These are phyloP conservation scores for Epinephelus moara DNA, from an alignment of 2,113 vertebrate genomes.

Conservation along the genomic window DNA sequence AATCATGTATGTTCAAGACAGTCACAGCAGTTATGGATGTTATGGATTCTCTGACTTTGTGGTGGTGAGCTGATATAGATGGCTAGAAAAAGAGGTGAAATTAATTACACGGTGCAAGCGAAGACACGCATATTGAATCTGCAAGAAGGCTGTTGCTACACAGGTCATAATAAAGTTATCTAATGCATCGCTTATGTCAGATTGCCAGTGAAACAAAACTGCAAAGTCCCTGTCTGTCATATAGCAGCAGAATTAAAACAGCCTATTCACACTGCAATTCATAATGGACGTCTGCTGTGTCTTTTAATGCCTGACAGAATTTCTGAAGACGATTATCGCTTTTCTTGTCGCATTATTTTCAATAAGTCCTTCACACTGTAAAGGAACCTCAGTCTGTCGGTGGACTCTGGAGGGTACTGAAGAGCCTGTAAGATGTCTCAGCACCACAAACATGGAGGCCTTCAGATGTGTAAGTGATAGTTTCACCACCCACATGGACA, in stretches of 20 bases:
- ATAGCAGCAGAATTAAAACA: background rate
- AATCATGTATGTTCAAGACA: no score
- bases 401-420: conserved; percentile 19
- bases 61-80: no score
- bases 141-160: no score
- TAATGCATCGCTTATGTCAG: no score
- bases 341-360: conserved; percentile 10
- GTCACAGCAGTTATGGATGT: no score
- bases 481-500: conserved; percentile 40
- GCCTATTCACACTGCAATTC: background rate
- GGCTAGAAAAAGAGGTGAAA: no score
- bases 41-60: no score
- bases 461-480: conserved; percentile 51
- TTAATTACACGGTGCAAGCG: no score
- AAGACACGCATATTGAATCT: no score
- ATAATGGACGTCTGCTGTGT: background rate
- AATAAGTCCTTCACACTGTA: conserved; percentile 1
- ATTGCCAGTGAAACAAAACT: background rate
- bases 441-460: conserved; percentile 31
- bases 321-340: conserved; percentile 1
- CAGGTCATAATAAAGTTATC: no score
- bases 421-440: background rate
- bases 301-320: background rate
- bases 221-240: background rate
- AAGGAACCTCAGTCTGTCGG: background rate